These are phyloP conservation scores for Myiagra hebetior DNA, from an alignment of 2,113 vertebrate genomes.

Conservation along the genomic window DNA sequence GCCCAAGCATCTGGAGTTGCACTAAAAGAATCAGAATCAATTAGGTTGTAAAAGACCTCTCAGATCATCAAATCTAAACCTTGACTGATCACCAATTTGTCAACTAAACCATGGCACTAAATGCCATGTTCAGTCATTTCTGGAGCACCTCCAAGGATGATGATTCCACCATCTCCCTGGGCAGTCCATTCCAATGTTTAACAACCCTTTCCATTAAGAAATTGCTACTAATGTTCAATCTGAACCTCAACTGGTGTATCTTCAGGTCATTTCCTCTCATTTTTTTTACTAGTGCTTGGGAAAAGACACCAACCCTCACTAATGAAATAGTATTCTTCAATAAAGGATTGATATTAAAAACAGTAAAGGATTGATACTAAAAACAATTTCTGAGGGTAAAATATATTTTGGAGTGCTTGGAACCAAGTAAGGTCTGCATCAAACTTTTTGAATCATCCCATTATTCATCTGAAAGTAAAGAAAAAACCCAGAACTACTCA, in stretches of 20 bases:
- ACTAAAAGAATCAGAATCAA: neutral
- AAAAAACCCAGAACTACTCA: neutral
- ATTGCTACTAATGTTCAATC: neutral
- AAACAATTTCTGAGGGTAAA: neutral
- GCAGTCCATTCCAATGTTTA: neutral
- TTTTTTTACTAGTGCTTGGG: neutral
- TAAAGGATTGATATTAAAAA: neutral
- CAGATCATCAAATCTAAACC: neutral
- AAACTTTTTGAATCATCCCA: neutral
- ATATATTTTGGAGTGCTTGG: neutral
- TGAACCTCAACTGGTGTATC: neutral
- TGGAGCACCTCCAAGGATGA: neutral
- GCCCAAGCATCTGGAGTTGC: neutral
- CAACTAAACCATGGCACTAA: neutral
- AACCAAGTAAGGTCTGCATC: neutral
- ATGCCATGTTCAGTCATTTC: neutral
- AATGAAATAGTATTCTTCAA: neutral
- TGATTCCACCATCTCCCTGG: neutral
- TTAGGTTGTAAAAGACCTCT: neutral
- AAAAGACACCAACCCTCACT: neutral
- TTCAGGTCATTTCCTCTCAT: neutral
- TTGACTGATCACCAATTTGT: neutral
- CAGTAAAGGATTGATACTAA: neutral
- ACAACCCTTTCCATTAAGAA: neutral
- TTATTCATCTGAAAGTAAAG: neutral